These are phyloP conservation scores for Poeciliopsis infans DNA, from an alignment of 2,797 vertebrate species.

Conservation along the genomic window DNA sequence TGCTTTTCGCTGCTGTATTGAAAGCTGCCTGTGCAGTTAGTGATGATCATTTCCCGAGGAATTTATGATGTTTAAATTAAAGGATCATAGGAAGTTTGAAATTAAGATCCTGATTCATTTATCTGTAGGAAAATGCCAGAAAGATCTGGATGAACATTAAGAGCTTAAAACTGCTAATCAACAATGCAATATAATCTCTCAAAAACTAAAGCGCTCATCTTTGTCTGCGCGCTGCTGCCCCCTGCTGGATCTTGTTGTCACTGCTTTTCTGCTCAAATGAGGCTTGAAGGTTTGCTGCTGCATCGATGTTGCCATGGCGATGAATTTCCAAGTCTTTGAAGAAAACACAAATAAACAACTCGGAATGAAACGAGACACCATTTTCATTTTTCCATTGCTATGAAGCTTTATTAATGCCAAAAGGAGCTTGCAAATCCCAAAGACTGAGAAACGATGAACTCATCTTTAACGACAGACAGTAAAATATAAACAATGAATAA, in stretches of 20 bases:
- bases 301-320: too few species aligned
- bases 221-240: constrained; percentile 3
- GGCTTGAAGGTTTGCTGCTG: neutral
- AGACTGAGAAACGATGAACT: neutral
- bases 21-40: neutral
- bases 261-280: neutral
- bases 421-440: neutral
- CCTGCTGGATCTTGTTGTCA: neutral
- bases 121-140: constrained; percentile 1
- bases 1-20: neutral
- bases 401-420: neutral
- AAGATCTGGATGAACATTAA: neutral
- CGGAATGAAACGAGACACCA: neutral
- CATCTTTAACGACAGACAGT: too few species aligned
- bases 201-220: neutral
- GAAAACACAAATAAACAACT: neutral
- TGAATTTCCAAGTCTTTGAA: too few species aligned
- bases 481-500: too few species aligned
- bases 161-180: neutral
- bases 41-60: neutral
- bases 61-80: neutral
- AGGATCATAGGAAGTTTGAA: neutral
- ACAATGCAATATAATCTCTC: neutral
- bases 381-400: neutral
- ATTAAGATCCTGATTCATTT: neutral